A percentile compares a stretch with the other conserved stretches of the same genome.
Conservation (phyloP, 30 jellyfish, hydroid and myxozoan genomes). For the Catostylus mosaicus region DNA sequence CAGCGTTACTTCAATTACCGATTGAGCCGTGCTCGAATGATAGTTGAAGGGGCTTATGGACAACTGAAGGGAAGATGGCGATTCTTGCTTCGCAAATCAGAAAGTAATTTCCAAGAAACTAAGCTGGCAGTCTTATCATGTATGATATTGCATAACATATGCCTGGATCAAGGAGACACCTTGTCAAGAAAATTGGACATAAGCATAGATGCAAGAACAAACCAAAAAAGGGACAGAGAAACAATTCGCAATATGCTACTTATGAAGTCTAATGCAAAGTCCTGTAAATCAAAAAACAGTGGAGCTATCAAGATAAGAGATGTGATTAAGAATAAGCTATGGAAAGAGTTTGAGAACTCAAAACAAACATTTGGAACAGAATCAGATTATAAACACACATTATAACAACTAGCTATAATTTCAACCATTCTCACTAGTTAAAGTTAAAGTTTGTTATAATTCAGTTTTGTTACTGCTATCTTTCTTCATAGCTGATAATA, state of each 20-base stretch:
- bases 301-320: not conserved
- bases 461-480: too few relatives aligned
- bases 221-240: constrained; percentile 26
- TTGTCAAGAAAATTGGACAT: constrained; percentile 34
- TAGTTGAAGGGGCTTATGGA: constrained; percentile 45
- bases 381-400: too few relatives aligned
- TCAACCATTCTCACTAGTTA: too few relatives aligned
- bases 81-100: constrained; percentile 54
- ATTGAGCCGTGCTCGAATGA: too few relatives aligned
- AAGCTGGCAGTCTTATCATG: constrained; percentile 55
- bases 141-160: constrained; percentile 69
- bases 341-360: too few relatives aligned
- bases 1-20: constrained; percentile 60
- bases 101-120: constrained; percentile 30
- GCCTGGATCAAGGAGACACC: constrained; percentile 52
- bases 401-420: too few relatives aligned
- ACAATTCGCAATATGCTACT: constrained; percentile 26
- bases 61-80: constrained; percentile 55
- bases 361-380: too few relatives aligned
- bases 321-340: not conserved
- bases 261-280: constrained; percentile 21
- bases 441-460: too few relatives aligned
- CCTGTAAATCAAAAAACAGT: not conserved
- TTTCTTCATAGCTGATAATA: too few relatives aligned
- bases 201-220: constrained; percentile 39